phyloP scores from a whole-genome alignment of 1,140 invertebrate species.

The Tetragnatha versicolor region DNA sequence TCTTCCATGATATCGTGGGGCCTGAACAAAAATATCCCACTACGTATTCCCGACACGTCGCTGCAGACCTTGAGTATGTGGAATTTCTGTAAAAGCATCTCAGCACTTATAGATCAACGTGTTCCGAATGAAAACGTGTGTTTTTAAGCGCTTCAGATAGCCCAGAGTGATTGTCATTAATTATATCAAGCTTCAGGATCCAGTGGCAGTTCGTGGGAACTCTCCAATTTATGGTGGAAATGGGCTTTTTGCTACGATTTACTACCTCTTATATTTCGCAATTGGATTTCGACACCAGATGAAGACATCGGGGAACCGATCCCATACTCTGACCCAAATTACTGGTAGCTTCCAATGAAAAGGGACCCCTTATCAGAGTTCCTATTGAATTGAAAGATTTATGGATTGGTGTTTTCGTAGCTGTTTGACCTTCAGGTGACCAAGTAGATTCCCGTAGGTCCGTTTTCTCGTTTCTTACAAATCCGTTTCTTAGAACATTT shows the following conservation, averaged over 20 bases:
- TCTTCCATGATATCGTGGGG: background rate
- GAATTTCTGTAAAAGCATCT: conserved; percentile 30
- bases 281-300: too few relatives aligned
- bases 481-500: too few relatives aligned
- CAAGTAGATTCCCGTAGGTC: too few relatives aligned
- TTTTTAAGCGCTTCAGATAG: conserved; percentile 20
- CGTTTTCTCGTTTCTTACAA: too few relatives aligned
- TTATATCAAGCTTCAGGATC: conserved; percentile 23
- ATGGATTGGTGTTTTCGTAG: too few relatives aligned
- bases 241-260: conserved; percentile 20
- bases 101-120: conserved; percentile 43
- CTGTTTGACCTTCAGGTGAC: too few relatives aligned
- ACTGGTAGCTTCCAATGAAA: too few relatives aligned
- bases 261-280: too few relatives aligned
- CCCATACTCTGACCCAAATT: too few relatives aligned
- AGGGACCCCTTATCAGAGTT: too few relatives aligned
- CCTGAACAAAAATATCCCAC: conserved; percentile 5
- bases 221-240: conserved; percentile 18
- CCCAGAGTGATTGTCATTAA: conserved; percentile 10
- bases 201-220: conserved; percentile 35
- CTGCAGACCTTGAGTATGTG: conserved; percentile 48
- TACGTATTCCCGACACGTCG: conserved; percentile 27
- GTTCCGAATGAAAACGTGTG: conserved; percentile 32
- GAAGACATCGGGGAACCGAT: too few relatives aligned
- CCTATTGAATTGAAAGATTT: too few relatives aligned